A percentile compares a stretch with the other conserved stretches of the same genome.
Evolutionary conservation across 2,797 vertebrate genomes (phyloP).

Genomic region (Tragelaphus oryx): DNA sequence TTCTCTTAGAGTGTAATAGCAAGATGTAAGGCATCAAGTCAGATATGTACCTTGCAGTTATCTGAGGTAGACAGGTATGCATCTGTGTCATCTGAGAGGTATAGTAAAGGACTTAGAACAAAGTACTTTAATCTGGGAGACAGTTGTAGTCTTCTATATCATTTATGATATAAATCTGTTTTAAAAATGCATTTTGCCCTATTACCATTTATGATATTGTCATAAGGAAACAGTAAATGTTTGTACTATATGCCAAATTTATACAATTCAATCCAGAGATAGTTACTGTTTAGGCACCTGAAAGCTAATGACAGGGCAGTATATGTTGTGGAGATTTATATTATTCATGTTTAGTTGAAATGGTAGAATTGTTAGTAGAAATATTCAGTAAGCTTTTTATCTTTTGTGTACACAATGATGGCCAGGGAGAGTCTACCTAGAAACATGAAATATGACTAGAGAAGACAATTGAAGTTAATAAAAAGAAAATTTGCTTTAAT

Average conservation of each 20-base stretch:
- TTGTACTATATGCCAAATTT: background rate
- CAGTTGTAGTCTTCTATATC: background rate
- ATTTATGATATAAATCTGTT: background rate
- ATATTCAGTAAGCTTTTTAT: background rate
- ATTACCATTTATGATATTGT: background rate
- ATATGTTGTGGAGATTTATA: background rate
- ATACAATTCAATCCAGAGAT: background rate
- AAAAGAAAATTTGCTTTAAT: conserved; percentile 13
- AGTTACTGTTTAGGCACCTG: background rate
- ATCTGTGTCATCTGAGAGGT: background rate
- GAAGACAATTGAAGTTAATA: conserved; percentile 23
- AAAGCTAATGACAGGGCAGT: background rate
- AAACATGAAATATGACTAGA: background rate
- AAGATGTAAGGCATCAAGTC: background rate
- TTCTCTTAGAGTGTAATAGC: background rate
- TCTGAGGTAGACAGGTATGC: background rate
- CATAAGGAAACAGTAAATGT: background rate
- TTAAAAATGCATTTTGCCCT: background rate
- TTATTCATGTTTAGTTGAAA: background rate
- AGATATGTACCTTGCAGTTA: background rate
- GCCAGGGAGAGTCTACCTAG: background rate
- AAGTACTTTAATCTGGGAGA: background rate
- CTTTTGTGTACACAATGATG: background rate
- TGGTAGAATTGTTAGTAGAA: background rate
- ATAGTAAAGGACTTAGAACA: background rate